phyloP scores from a whole-genome alignment of 2,888 invertebrate genomes.

The Pristionchus entomophagus region DNA sequence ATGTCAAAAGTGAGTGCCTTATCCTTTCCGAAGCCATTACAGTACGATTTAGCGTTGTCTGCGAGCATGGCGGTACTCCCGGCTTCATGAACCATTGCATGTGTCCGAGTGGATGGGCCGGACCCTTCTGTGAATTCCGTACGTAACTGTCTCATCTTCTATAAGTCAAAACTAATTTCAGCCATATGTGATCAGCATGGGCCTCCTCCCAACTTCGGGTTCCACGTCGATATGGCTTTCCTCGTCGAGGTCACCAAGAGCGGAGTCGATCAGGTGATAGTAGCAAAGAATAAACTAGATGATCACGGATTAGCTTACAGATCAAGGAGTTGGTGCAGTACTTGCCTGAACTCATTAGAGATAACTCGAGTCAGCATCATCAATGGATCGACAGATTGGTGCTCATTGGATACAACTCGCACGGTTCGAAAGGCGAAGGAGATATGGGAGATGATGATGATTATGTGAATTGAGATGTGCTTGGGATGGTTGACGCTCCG shows the following conservation, averaged over 20 bases:
- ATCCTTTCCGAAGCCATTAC: too few relatives aligned
- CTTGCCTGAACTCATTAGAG: not conserved
- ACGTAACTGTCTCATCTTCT: not conserved
- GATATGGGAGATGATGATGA: too few relatives aligned
- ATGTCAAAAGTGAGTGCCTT: constrained; percentile 53
- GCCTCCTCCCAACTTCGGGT: not conserved
- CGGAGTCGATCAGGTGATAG: constrained; percentile 4
- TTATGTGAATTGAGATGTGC: constrained; percentile 4
- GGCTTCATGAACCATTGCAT: constrained; percentile 53
- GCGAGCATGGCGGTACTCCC: constrained; percentile 67
- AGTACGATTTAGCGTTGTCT: constrained; percentile 37
- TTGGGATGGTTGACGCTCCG: constrained; percentile 10
- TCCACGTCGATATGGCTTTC: constrained; percentile 29
- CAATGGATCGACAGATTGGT: constrained; percentile 33
- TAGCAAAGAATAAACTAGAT: too few relatives aligned
- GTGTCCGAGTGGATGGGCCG: constrained; percentile 65
- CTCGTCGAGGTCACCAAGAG: constrained; percentile 34
- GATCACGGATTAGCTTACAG: not conserved
- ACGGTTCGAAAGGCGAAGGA: not conserved
- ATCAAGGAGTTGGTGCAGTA: not conserved
- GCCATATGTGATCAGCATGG: constrained; percentile 7
- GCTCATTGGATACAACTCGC: constrained; percentile 18
- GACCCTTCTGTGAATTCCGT: constrained; percentile 61
- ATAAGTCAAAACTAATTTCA: too few relatives aligned
- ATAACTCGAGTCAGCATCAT: not conserved